Base-by-base conservation (phyloP, 2,113 vertebrate genomes). In the Noctilio leporinus region DNA sequence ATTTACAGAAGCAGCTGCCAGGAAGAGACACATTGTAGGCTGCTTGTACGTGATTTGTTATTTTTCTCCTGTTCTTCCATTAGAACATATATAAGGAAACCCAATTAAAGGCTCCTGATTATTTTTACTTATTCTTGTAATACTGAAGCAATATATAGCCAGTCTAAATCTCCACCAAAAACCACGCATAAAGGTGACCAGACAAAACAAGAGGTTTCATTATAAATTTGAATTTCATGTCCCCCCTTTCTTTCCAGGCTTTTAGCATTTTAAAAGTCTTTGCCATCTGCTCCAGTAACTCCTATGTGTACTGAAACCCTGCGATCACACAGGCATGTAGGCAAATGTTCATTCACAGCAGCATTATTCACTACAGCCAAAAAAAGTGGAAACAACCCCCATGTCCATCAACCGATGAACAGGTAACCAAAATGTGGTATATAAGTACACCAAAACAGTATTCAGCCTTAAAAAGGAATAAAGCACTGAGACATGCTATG, bases 1-100 rank as follows among this genome's bases (percentile, higher is more conserved):
- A 98, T 98, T 98, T 98, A 97, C 57, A 45, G 91, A 96, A 19
- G 86, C 91, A 95, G 90, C 93, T 98, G 97, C 98, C 97, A 97
- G 96, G 95, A 97, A 98, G 24, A 88, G 53, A 98, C 85, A 24
- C 91, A 53, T 94, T 96, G 75, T 47, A 98, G 51, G n/a, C 10
- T 95, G 67, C 72, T 90, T 97, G 98, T 97, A 96, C 43, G 51
- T 92, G 64, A 64, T 77, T 40, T 73, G 89, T 95, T 95, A 84
- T 96, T 94, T 87, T 97, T 75, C 89, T 73, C 4, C 75, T 10
- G 14, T 53, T 96, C 67, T 33, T 5, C 75, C 62, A 57, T 80
- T 59, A 97, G 78, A 94, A 95, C 17, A 35, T 2, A 9, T 51
- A 86, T 6, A 4, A 30, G 83, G 95, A 97, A 95, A 59, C 6